Evolutionary conservation across 2,888 invertebrate species (phyloP), one percentile per base, ranked within the genome.

Genomic region (Allophyes oxyacanthae): DNA sequence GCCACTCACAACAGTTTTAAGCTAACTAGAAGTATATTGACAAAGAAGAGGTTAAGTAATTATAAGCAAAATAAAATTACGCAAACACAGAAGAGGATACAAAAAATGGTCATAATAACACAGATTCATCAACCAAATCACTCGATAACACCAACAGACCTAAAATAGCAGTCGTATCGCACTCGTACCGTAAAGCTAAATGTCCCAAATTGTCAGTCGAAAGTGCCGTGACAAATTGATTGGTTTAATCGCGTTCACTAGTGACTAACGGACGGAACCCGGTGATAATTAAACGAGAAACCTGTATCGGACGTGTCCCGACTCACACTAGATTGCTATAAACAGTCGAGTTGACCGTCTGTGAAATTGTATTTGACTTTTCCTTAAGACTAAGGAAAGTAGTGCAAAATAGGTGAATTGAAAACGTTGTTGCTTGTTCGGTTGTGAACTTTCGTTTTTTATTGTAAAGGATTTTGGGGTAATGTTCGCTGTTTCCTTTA

Each of bases 171-270:
- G 36, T 59, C 63, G 62, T 42, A 28, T 52, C 63, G 49, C 25
- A 41, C 20, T 20, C 51, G 63, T 50, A 51, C 43, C 75, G 61
- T 25, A 32, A 53, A 45, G 41, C 52, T 49, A 64, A 75, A 68
- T 50, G 45, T 64, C 55, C 64, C 55, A 51, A 64, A 68, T 65
- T 64, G 76, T 68, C 62, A 70, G 68, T 64, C 62, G 69, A 76
- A 70, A 78, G 61, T 60, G 55, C 67, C 64, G 76, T 77, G 78
- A 77, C 78, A 76, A 79, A 79, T 79, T 76, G 78, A 76, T 72
- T 73, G 76, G 75, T 72, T 72, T 75, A 79, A 79, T 79, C 76
- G 75, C 71, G 52, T 74, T 75, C 77, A 36, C 64, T 65, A 74
- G 64, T 74, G 72, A 74, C 62, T 77, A 75, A 77, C 75, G 58